Conservation (phyloP, 2,113 vertebrate species). For the Podiceps cristatus region DNA sequence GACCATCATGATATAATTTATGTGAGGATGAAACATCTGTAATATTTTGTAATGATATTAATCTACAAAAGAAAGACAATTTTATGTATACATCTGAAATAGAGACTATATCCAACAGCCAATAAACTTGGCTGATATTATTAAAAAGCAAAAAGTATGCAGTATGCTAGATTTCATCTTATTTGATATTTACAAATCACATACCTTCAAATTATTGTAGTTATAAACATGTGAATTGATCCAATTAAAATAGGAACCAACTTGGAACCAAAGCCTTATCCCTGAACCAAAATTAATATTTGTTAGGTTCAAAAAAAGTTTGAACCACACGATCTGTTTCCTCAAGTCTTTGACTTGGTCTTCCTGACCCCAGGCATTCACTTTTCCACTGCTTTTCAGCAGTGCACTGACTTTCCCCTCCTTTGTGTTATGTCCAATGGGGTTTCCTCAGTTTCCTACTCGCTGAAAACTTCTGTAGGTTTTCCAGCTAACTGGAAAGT, state of each 20-base stretch:
- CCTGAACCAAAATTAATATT: conserved; percentile 41
- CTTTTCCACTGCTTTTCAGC: background rate
- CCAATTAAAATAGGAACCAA: conserved; percentile 10
- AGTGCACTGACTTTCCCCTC: background rate
- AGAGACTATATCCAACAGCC: background rate
- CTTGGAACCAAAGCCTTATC: background rate
- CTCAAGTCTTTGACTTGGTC: background rate
- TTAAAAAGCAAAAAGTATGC: background rate
- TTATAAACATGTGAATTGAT: background rate
- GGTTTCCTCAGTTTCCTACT: background rate
- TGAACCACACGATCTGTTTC: conserved; percentile 20
- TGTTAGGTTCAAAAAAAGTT: background rate
- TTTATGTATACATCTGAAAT: conserved; percentile 3
- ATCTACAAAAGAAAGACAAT: conserved; percentile 30
- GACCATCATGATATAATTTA: conserved; percentile 6
- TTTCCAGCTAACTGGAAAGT: background rate
- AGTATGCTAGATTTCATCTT: background rate
- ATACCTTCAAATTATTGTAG: background rate
- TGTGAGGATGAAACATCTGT: conserved; percentile 1
- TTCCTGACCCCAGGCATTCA: background rate
- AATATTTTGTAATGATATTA: conserved; percentile 12
- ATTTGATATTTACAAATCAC: conserved; percentile 27
- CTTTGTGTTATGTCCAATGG: background rate
- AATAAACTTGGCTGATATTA: background rate
- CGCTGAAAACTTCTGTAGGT: background rate